phyloP scores from a whole-genome alignment of 2,113 vertebrate species.

The Chascanopsetta lugubris region DNA sequence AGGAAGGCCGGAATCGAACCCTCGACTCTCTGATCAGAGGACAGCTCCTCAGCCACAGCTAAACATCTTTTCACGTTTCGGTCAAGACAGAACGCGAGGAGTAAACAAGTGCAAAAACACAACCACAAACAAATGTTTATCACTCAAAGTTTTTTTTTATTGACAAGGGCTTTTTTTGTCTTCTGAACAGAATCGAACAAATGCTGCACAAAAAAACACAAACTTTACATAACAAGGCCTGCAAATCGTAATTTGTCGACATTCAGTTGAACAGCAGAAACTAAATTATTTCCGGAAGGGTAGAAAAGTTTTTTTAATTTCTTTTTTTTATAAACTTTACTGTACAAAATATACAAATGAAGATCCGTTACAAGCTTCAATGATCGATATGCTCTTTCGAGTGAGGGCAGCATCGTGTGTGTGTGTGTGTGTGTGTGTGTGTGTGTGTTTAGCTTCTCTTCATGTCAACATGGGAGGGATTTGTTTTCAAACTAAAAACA shows the following conservation, averaged over 20 bases:
- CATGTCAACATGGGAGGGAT: conserved; percentile 11
- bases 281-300: conserved; percentile 91
- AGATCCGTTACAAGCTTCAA: conserved; percentile 77
- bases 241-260: conserved; percentile 84
- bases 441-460: conserved; percentile 17
- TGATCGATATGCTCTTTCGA: conserved; percentile 67
- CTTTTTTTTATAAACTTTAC: conserved; percentile 90
- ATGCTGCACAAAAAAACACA: conserved; percentile 91
- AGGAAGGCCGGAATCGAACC: too few relatives aligned
- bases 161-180: conserved; percentile 85
- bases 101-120: not conserved
- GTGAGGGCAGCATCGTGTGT: conserved; percentile 39
- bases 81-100: too few relatives aligned
- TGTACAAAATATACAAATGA: conserved; percentile 95
- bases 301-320: conserved; percentile 96
- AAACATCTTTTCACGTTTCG: too few relatives aligned
- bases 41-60: not conserved
- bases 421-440: conserved; percentile 9
- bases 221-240: conserved; percentile 83
- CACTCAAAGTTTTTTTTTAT: conserved; percentile 85
- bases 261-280: conserved; percentile 89
- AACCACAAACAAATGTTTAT: conserved; percentile 15
- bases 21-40: too few relatives aligned
- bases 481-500: conserved; percentile 15
- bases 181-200: conserved; percentile 89